Evolutionary conservation across 1,140 invertebrate species (phyloP), one percentile per base, ranked within the genome.

Genomic region (Linepithema humile): DNA sequence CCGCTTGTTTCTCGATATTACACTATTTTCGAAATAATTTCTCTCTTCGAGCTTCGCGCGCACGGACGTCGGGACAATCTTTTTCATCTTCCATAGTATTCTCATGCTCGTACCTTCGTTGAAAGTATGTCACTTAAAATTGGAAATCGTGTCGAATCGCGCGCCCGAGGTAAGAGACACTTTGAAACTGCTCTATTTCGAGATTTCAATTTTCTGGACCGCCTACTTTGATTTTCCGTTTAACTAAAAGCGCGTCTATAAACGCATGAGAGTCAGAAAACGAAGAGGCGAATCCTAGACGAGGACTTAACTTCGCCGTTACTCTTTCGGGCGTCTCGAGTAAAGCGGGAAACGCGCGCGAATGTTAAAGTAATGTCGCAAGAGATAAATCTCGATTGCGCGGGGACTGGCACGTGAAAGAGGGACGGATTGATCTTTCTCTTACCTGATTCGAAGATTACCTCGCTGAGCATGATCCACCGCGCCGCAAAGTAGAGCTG

Each of bases 401-500:
- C 26, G 32, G 4, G 55, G 53, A 40, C 26, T 57, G 38, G 72
- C 32, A 43, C 38, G 57, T 23, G 20, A 3, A 5, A 2, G 20
- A 4, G 17, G 4, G 2, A 26, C 12, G 15, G 35, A 77, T 74
- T 17, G 38, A 60, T 62, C n/a, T 78, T 80, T 70, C 26, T 53
- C 95, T 96, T 94, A 97, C 97, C 96, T 88, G 97, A 97, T 91
- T 97, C 96, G 90, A 97, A 97, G 74, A 96, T 96, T 67, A 98
- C 96, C 94, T 98, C 98, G 91, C 97, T 98, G 85, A 99, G 95
- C 95, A 98, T 96, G 87, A 99, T 97, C 98, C 98, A 98, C 84
- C 96, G 95, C 6, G 97, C 95, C 62, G 97, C 97, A 91, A 98
- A 98, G 94, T 97, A 97, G 35, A 98, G 95, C 90, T 97, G 97